Base-by-base conservation (phyloP, 2,888 invertebrate genomes). In the Eurytoma adleriae region DNA sequence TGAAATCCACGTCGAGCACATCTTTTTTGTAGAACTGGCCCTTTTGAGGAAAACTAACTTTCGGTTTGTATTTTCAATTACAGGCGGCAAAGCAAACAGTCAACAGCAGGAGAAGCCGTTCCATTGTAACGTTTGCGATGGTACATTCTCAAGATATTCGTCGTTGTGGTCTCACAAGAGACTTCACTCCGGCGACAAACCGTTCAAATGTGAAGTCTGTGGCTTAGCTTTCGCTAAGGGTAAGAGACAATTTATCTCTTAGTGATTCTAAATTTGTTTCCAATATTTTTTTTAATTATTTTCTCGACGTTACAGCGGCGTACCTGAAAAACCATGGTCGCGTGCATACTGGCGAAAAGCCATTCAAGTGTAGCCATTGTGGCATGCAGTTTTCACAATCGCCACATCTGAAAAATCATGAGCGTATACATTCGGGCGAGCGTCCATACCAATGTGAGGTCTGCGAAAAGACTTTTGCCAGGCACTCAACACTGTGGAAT, bases 331-430 rank as follows among this genome's bases (percentile, higher is more conserved):
- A 97, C 89, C 96, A 97, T 90, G 96, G 96, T 70, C 93, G 96
- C 85, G 96, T 97, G 86, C 96, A 97, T 85, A 96, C 96, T 0
- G 96, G 96, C 12, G 92, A 92, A 83, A 92, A 92, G 80, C 92
- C 92, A 14, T 92, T 86, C 88, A 95, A 95, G 90, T 97, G 96
- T 91, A 95, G 94, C 88, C 96, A 96, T 30, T 97, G 96, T 89
- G 96, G 96, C 67, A 96, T 96, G 96, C 96, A 96, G 89, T 96
- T 97, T 90, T 96, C 96, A 7, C 96, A 97, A 88, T 96, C 96
- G 77, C 96, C 96, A 1, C 96, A 97, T 92, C 92, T 97, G 75
- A 96, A 96, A 88, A 97, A 96, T 90, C 96, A 96, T 88, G 96
- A 97, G 91, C 93, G 96, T 87, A 96, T 96, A 78, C 96, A 97